These are phyloP conservation scores for Chrysomela aeneicollis DNA, from an alignment of 2,888 invertebrate species.

Conservation along the genomic window DNA sequence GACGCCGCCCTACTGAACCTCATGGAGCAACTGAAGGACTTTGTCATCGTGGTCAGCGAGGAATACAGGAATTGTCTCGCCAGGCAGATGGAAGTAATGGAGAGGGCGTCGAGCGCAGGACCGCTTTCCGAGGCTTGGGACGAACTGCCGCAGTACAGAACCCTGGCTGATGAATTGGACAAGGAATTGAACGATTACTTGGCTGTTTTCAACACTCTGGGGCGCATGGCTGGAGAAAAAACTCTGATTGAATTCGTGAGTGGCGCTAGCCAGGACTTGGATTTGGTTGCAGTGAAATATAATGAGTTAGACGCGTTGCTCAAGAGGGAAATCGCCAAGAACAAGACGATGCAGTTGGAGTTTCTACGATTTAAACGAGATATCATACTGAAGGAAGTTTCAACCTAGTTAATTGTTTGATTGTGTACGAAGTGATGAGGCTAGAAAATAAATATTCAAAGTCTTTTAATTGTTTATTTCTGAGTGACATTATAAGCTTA, in stretches of 20 bases:
- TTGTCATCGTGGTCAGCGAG: conserved; percentile 51
- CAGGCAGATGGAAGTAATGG: conserved; percentile 57
- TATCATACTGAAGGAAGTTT: conserved; percentile 47
- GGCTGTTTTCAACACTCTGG: conserved; percentile 53
- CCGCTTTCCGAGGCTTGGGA: conserved; percentile 54
- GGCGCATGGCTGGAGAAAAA: conserved; percentile 52
- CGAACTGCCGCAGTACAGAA: conserved; percentile 53
- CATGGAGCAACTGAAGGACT: conserved; percentile 52
- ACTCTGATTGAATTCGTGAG: conserved; percentile 34
- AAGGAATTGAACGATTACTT: conserved; percentile 54
- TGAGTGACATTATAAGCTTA: too few species aligned
- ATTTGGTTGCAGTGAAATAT: conserved; percentile 39
- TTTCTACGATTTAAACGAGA: conserved; percentile 51
- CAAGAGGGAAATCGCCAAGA: conserved; percentile 50
- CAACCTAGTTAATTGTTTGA: conserved; percentile 21
- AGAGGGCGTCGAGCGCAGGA: conserved; percentile 47
- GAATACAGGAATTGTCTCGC: conserved; percentile 55
- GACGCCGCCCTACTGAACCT: conserved; percentile 53
- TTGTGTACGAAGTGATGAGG: neutral
- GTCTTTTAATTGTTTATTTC: too few species aligned
- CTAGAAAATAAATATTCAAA: too few species aligned
- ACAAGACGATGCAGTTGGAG: conserved; percentile 52
- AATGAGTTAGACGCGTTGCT: conserved; percentile 50
- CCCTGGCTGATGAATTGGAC: conserved; percentile 51
- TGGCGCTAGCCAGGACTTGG: conserved; percentile 32